Evolutionary conservation across 2,113 vertebrate species (phyloP).

Genomic region (Pedionomus torquatus): DNA sequence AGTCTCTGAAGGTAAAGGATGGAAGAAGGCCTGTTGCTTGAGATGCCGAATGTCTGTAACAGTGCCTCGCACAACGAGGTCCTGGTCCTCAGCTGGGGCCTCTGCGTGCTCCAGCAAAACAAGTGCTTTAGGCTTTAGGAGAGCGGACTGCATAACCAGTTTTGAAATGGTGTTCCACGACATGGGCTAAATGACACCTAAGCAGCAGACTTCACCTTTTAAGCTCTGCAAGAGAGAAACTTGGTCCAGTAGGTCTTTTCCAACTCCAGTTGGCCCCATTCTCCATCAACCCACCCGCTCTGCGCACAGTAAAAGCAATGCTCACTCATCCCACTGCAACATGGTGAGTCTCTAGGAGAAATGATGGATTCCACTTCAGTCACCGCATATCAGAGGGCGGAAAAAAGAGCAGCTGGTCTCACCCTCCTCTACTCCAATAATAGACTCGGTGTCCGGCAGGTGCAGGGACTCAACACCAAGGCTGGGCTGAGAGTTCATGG

Average conservation of each 20-base stretch:
- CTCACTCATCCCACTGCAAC: constrained; percentile 11
- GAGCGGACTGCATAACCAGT: constrained; percentile 35
- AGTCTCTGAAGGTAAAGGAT: constrained; percentile 52
- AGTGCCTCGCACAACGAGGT: constrained; percentile 37
- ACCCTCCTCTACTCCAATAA: constrained; percentile 90
- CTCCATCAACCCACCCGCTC: constrained; percentile 9
- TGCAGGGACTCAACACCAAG: constrained; percentile 86
- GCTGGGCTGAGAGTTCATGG: constrained; percentile 83
- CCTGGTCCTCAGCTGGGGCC: constrained; percentile 43
- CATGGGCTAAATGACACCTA: constrained; percentile 53
- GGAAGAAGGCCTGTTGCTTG: constrained; percentile 36
- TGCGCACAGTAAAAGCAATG: background rate
- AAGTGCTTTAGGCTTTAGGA: constrained; percentile 26
- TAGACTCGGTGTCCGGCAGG: constrained; percentile 86
- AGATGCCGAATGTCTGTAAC: constrained; percentile 18
- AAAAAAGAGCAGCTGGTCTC: constrained; percentile 71
- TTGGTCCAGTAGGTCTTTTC: constrained; percentile 54
- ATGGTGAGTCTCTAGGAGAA: background rate
- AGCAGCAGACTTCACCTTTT: constrained; percentile 26
- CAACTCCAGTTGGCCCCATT: constrained; percentile 7
- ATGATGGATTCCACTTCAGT: background rate
- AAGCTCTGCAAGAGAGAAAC: constrained; percentile 40
- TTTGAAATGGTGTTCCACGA: constrained; percentile 14
- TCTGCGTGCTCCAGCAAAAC: constrained; percentile 23
- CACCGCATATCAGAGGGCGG: constrained; percentile 66